These are phyloP conservation scores for Mesaphorura yosii DNA, from an alignment of 1,140 invertebrate genomes.

Conservation along the genomic window DNA sequence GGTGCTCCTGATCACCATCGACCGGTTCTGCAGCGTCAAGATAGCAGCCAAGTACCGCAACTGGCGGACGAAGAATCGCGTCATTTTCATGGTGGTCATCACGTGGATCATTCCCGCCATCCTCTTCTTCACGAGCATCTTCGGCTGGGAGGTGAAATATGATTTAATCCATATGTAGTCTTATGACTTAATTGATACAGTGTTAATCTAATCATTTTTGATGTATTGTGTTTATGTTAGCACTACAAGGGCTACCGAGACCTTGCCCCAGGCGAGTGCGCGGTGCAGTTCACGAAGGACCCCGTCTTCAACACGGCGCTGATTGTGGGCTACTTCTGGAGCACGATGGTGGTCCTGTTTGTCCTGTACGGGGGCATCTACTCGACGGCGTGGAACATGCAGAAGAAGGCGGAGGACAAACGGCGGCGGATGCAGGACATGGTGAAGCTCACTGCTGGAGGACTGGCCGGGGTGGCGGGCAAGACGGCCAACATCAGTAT, in stretches of 20 bases:
- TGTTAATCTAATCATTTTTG: constrained; percentile 41
- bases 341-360: constrained; percentile 82
- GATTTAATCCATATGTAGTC: no score
- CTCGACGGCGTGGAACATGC: constrained; percentile 94
- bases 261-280: constrained; percentile 74
- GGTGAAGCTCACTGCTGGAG: constrained; percentile 68
- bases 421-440: constrained; percentile 87
- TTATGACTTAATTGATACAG: constrained; percentile 52
- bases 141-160: constrained; percentile 99
- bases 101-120: constrained; percentile 96
- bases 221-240: no score
- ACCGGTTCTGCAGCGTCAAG: constrained; percentile 97
- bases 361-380: constrained; percentile 95
- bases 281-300: constrained; percentile 95
- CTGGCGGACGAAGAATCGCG: constrained; percentile 88
- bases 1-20: constrained; percentile 94
- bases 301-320: constrained; percentile 95
- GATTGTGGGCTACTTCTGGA: constrained; percentile 97
- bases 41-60: constrained; percentile 93
- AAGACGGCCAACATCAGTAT: constrained; percentile 71
- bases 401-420: constrained; percentile 91
- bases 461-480: constrained; percentile 78
- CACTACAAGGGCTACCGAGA: constrained; percentile 88
- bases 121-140: constrained; percentile 95
- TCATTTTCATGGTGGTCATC: constrained; percentile 74